These are phyloP conservation scores for Wasmannia auropunctata DNA, from an alignment of 1,140 invertebrate species.

Conservation along the genomic window DNA sequence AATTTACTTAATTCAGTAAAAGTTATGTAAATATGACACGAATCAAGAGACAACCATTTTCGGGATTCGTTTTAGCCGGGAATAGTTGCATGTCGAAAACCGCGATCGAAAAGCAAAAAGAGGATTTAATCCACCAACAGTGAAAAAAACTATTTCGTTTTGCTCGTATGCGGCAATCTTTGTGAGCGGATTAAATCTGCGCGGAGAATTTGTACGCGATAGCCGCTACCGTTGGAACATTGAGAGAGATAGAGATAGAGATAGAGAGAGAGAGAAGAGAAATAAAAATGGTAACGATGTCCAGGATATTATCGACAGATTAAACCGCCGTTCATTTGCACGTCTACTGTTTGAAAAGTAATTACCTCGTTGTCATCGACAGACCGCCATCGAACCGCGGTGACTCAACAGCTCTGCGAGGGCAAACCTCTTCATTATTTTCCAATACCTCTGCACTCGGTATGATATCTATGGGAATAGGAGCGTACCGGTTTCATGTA, in stretches of 20 bases:
- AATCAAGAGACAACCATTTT: slow-evolving; percentile 31
- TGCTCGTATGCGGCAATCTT: slow-evolving; percentile 45
- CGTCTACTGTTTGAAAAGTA: slow-evolving; percentile 76
- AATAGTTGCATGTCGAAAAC: slow-evolving; percentile 36
- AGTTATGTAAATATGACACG: background rate
- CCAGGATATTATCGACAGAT: slow-evolving; percentile 69
- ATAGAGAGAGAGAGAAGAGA: background rate
- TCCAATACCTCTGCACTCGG: slow-evolving; percentile 68
- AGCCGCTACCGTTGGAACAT: background rate
- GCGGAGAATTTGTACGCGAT: slow-evolving; percentile 37
- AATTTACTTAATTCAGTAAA: background rate
- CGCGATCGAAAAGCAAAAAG: slow-evolving; percentile 35
- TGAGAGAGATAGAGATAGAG: background rate
- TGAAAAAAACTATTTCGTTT: slow-evolving; percentile 57
- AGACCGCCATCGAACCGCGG: slow-evolving; percentile 69
- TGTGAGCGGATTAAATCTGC: slow-evolving; percentile 59
- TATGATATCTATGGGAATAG: slow-evolving; percentile 57
- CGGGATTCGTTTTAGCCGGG: slow-evolving; percentile 26
- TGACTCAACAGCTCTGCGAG: slow-evolving; percentile 68
- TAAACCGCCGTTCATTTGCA: slow-evolving; percentile 76
- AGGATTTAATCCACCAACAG: slow-evolving; percentile 39
- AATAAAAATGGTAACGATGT: slow-evolving; percentile 63
- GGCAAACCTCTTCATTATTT: slow-evolving; percentile 76
- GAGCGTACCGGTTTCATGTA: slow-evolving; percentile 49
- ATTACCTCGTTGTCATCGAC: slow-evolving; percentile 77